Evolutionary conservation across 2,113 vertebrate species (phyloP).

Genomic region (Conger conger): DNA sequence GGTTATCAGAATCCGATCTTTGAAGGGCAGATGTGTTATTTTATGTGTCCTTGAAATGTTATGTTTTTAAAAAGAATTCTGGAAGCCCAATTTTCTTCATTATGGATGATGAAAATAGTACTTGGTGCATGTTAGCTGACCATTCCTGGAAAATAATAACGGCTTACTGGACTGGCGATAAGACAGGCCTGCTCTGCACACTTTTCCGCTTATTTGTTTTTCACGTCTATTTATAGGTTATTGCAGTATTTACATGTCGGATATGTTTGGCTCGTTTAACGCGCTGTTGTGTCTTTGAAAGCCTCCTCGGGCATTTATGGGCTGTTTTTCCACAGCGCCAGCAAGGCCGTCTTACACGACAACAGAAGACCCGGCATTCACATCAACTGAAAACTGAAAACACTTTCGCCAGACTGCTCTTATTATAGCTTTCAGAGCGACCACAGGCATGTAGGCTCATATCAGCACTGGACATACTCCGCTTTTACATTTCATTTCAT

Average conservation of each 20-base stretch:
- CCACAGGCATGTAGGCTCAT: not conserved
- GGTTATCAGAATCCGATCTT: not conserved
- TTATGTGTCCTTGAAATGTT: not conserved
- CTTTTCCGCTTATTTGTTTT: constrained; percentile 23
- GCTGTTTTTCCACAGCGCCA: constrained; percentile 23
- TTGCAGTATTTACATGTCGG: constrained; percentile 29
- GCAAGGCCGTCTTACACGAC: constrained; percentile 32
- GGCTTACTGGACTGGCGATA: not conserved
- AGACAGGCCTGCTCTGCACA: not conserved
- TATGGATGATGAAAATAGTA: not conserved
- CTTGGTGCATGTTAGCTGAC: not conserved
- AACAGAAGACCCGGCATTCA: not conserved
- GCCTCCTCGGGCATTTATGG: constrained; percentile 12
- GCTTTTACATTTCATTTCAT: not conserved
- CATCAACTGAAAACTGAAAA: not conserved
- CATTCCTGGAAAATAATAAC: not conserved
- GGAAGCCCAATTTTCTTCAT: not conserved
- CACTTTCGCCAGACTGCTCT: not conserved
- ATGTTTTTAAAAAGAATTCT: not conserved
- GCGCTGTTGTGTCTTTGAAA: constrained; percentile 35
- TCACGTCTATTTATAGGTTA: constrained; percentile 13
- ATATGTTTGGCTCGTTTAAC: constrained; percentile 32
- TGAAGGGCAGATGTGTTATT: not conserved
- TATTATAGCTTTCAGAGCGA: not conserved
- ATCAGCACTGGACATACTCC: not conserved